These are phyloP conservation scores for Melipona bicolor DNA, from an alignment of 2,888 invertebrate genomes.

Conservation along the genomic window DNA sequence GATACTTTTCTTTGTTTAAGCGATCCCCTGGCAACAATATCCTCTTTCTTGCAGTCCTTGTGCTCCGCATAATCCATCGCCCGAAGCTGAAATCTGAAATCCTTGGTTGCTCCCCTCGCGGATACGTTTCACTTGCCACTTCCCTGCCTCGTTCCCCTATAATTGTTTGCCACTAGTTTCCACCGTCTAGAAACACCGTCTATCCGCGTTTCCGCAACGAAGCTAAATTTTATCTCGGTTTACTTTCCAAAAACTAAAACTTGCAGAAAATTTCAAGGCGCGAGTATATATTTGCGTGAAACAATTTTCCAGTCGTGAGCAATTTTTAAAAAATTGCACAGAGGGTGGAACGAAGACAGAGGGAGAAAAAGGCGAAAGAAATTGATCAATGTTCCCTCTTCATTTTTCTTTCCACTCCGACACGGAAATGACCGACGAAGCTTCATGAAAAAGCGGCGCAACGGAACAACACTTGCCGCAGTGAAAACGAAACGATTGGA, in stretches of 20 bases:
- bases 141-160: conserved; percentile 20
- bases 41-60: conserved; percentile 46
- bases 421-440: background rate
- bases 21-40: conserved; percentile 42
- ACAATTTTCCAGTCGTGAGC: too few species aligned
- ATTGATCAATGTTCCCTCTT: background rate
- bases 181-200: conserved; percentile 10
- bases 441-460: background rate
- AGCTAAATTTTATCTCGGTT: background rate
- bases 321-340: too few species aligned
- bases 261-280: too few species aligned
- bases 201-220: conserved; percentile 50
- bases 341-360: background rate
- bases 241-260: too few species aligned
- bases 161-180: conserved; percentile 26
- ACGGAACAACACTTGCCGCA: background rate
- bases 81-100: conserved; percentile 64
- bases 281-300: too few species aligned
- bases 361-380: background rate
- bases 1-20: conserved; percentile 52
- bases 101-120: conserved; percentile 25
- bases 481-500: conserved; percentile 1
- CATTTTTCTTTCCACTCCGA: too few species aligned
- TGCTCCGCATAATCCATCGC: conserved; percentile 62
- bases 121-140: conserved; percentile 21